Conservation (phyloP, 1,140 invertebrate species). For the Drosophila sp. region DNA sequence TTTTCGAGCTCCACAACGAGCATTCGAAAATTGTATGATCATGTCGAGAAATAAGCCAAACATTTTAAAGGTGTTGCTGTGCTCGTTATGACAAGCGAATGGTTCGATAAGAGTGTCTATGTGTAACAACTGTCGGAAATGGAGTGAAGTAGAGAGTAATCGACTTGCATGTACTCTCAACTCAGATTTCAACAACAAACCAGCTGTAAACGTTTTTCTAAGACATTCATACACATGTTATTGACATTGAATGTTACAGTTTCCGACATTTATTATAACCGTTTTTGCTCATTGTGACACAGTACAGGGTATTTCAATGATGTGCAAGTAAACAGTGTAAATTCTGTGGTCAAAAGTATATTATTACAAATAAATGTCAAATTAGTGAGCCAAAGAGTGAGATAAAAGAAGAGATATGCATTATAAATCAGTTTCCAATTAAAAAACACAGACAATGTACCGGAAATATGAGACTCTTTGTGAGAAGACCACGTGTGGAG, state of each 20-base stretch:
- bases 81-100: conserved; percentile 63
- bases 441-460: conserved; percentile 30
- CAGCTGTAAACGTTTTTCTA: background rate
- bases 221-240: too few species aligned
- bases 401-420: conserved; percentile 36
- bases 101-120: conserved; percentile 17
- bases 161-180: background rate
- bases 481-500: conserved; percentile 38
- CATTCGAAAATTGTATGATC: conserved; percentile 41
- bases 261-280: background rate
- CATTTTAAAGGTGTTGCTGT: conserved; percentile 68
- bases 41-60: conserved; percentile 58
- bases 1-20: conserved; percentile 22
- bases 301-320: background rate
- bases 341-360: conserved; percentile 34
- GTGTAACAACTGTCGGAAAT: conserved; percentile 33
- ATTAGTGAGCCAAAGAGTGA: conserved; percentile 40
- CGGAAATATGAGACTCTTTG: conserved; percentile 57
- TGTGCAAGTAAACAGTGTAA: conserved; percentile 19
- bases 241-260: too few species aligned
- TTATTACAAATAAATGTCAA: conserved; percentile 62
- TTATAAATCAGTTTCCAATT: conserved; percentile 62
- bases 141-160: too few species aligned
- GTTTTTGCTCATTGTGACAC: background rate
- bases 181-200: background rate